phyloP scores from a whole-genome alignment of 2,113 vertebrate genomes.

The Platysternon megacephalum region DNA sequence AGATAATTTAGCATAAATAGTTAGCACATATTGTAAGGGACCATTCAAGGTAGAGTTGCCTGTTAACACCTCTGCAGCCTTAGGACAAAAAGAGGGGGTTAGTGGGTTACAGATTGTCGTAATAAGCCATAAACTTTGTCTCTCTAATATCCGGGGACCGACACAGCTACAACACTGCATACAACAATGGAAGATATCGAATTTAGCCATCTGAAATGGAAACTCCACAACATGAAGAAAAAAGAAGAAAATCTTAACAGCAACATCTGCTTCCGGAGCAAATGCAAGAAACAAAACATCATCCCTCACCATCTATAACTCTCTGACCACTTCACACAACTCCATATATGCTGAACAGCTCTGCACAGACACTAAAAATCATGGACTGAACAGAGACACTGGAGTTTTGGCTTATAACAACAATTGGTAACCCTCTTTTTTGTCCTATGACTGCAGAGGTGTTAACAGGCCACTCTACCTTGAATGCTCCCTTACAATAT shows the following conservation, averaged over 20 bases:
- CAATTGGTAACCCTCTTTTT: background rate
- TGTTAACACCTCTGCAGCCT: background rate
- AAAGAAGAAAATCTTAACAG: background rate
- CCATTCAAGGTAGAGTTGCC: background rate
- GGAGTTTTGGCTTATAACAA: background rate
- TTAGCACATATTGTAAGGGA: too few relatives aligned
- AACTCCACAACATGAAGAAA: background rate
- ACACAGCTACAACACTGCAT: background rate
- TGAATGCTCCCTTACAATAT: background rate
- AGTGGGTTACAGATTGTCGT: background rate
- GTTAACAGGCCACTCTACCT: background rate
- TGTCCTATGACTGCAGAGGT: background rate
- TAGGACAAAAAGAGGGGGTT: background rate
- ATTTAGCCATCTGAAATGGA: background rate
- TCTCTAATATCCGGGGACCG: background rate
- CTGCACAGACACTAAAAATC: background rate
- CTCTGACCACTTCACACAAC: background rate
- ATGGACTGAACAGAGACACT: too few relatives aligned
- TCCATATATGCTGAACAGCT: background rate
- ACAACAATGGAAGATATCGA: background rate
- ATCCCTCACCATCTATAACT: background rate
- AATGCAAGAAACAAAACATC: background rate
- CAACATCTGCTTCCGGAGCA: background rate
- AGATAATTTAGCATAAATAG: too few relatives aligned
- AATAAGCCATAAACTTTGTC: background rate